Evolutionary conservation across 2,888 invertebrate species (phyloP), one percentile per base, ranked within the genome.

Genomic region (Eristalis tenax): DNA sequence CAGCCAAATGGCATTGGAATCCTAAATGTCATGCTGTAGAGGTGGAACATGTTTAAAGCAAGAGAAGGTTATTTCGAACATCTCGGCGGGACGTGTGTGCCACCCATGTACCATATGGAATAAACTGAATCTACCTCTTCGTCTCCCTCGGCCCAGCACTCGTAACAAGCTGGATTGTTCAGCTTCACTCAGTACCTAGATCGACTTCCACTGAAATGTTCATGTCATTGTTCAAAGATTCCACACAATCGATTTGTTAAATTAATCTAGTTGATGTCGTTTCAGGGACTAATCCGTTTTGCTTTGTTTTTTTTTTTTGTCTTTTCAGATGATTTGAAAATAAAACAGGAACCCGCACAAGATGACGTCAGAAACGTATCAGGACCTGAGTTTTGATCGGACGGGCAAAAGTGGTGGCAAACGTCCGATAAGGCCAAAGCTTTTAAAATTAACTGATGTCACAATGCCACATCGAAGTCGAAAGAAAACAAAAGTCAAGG

Each of bases 401-500:
- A 88, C 89, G 28, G 86, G 85, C 57, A 93, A 92, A 8, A 59
- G 26, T 87, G 90, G 90, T 26, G 84, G 85, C 26, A 93, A 93
- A 88, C 91, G 93, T 74, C 91, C 92, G 13, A 90, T 91, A 83
- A 90, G 93, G 85, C 93, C 93, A 66, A 93, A 93, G 90, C 89
- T 93, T 32, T 88, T 93, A 22, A 93, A 92, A 89, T 77, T 93
- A 77, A 92, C 92, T 50, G 93, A 93, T 89, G 92, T 92, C 10
- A 90, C 92, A 66, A 91, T 91, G 90, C 92, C 93, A 57, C 92
- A 93, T 89, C 91, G 93, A 43, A 92, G 91, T 88, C 91, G 92
- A 73, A 93, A 93, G 88, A 93, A 93, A 90, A 92, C 91, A 70
- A 93, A 93, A 92, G 91, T 92, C 22, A 93, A 93, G 91, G 93